phyloP scores from a whole-genome alignment of 2,888 invertebrate species.

The Antitype chi region DNA sequence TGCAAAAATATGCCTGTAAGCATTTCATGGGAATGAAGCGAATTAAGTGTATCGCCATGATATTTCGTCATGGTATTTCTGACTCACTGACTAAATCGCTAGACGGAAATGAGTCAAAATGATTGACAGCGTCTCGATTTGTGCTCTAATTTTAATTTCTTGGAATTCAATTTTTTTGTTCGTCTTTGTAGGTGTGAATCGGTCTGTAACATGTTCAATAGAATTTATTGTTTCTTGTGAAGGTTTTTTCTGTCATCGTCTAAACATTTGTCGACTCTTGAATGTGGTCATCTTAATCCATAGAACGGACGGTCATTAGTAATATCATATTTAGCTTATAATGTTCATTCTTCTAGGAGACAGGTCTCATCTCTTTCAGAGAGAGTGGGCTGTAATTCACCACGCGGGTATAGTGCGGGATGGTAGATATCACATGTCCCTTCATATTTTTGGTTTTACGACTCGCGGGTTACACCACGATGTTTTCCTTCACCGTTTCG shows the following conservation, averaged over 20 bases:
- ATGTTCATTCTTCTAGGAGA: too few species aligned
- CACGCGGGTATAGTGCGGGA: too few species aligned
- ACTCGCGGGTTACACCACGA: too few species aligned
- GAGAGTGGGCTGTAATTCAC: too few species aligned
- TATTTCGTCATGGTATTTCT: conserved; percentile 51
- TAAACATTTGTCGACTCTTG: conserved; percentile 9
- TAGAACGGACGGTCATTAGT: neutral
- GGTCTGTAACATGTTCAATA: conserved; percentile 21
- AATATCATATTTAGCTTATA: neutral
- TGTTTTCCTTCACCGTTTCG: too few species aligned
- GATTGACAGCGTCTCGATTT: conserved; percentile 60
- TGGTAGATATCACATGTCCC: too few species aligned
- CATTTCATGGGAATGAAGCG: conserved; percentile 83
- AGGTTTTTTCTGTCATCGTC: conserved; percentile 22
- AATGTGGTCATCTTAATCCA: conserved; percentile 6
- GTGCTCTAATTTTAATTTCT: conserved; percentile 58
- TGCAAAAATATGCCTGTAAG: conserved; percentile 75
- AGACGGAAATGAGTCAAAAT: conserved; percentile 62
- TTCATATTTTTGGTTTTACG: too few species aligned
- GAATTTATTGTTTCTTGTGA: conserved; percentile 24
- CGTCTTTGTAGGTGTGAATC: conserved; percentile 38
- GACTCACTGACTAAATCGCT: conserved; percentile 57
- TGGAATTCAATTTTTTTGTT: conserved; percentile 52
- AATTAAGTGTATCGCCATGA: conserved; percentile 75
- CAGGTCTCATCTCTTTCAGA: too few species aligned